Evolutionary conservation across 2,888 invertebrate species (phyloP), one percentile per base, ranked within the genome.

Genomic region (Nephrocerus scutellatus): DNA sequence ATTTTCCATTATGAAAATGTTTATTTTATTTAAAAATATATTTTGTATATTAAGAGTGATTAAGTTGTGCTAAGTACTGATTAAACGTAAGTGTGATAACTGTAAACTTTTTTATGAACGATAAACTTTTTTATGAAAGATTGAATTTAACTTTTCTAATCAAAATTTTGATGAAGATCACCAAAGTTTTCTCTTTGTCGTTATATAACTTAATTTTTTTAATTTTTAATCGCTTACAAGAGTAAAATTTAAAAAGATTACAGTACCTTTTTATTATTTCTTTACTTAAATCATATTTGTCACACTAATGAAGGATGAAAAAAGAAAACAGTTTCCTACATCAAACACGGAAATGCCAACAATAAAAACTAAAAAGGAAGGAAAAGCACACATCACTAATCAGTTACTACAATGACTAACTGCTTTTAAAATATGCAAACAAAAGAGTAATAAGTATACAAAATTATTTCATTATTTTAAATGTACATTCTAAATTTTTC

Each of bases 61-160:
- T 59, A 59, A 62, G 62, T 59, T 63, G 67, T 68, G 67, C 67
- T 66, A 68, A 68, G 68, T 66, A 66, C 66, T 63, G 62, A 64
- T 56, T 57, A 56, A 58, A 56, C 59, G 59, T 63, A 62, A 60
- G 66, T 68, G 67, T 67, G 66, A 63, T 67, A 63, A 56, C 55
- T 61, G 54, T 57, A 22, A 22, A 9, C 8, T 9, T 22, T 22
- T 22, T 22, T 22, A 22, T 9, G 10, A 22, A 22, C 8, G 23
- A 10, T 9, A 22, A 22, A 22, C 39, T 40, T 46, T 49, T 46
- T 45, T 42, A 36, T 41, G 16, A 41, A 36, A 57, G 60, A 57
- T 58, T 56, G 54, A 57, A 55, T 54, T 51, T 51, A 54, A 54
- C 48, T 54, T 19, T 39, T 54, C 55, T 48, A 51, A 50, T 54